These are phyloP conservation scores for Staurois parvus DNA, from an alignment of 2,797 vertebrate genomes.

Conservation along the genomic window DNA sequence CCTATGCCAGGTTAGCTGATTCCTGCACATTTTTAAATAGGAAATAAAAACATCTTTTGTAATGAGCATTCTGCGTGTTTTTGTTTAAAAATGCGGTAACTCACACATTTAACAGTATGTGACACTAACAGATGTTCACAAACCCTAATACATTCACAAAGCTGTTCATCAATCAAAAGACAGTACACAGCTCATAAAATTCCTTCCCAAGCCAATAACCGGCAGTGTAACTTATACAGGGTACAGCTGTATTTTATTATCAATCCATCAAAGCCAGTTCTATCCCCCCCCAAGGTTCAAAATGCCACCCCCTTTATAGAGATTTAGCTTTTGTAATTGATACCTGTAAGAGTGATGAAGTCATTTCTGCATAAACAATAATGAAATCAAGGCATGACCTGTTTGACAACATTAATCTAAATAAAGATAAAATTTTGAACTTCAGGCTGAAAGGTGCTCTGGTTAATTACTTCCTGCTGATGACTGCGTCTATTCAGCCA, in stretches of 20 bases:
- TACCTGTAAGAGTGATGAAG: background rate
- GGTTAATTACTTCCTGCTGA: no score
- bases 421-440: no score
- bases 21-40: slow-evolving; percentile 71
- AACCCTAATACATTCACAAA: slow-evolving; percentile 80
- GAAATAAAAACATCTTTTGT: slow-evolving; percentile 84
- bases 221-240: slow-evolving; percentile 66
- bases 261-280: background rate
- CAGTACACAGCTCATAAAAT: slow-evolving; percentile 77
- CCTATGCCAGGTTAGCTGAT: slow-evolving; percentile 67
- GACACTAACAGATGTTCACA: slow-evolving; percentile 81
- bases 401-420: background rate
- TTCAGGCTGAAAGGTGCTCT: no score
- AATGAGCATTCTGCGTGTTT: slow-evolving; percentile 87
- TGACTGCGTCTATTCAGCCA: no score
- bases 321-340: background rate
- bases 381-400: background rate
- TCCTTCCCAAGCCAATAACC: slow-evolving; percentile 79
- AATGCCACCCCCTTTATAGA: background rate
- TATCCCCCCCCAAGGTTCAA: background rate
- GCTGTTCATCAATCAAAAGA: slow-evolving; percentile 79
- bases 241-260: background rate
- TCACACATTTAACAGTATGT: slow-evolving; percentile 83
- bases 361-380: background rate
- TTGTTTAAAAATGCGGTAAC: slow-evolving; percentile 82